Evolutionary conservation across 2,888 invertebrate genomes (phyloP).

Genomic region (Thymelicus acteon): DNA sequence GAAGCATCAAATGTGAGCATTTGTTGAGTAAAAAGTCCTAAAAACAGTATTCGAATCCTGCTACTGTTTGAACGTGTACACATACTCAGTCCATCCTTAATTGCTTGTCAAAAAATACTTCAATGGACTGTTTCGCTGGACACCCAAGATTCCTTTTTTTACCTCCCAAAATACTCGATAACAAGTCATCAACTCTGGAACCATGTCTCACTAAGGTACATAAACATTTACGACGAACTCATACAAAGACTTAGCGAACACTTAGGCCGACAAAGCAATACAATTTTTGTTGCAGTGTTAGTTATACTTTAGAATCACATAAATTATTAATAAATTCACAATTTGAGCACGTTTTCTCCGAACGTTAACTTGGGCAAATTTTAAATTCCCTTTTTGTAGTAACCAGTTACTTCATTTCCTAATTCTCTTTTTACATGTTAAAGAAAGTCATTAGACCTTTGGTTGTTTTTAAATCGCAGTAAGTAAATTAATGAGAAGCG

Average conservation of each 20-base stretch:
- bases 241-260: constrained; percentile 19
- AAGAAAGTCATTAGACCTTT: constrained; percentile 22
- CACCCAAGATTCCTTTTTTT: constrained; percentile 70
- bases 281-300: constrained; percentile 50
- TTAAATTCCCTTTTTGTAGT: constrained; percentile 17
- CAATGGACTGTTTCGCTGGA: constrained; percentile 69
- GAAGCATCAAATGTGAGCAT: constrained; percentile 3
- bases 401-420: constrained; percentile 12
- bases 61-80: constrained; percentile 50
- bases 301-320: constrained; percentile 55
- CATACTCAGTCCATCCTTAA: constrained; percentile 63
- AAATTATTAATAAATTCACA: constrained; percentile 57
- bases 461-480: constrained; percentile 46
- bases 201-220: constrained; percentile 44
- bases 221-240: constrained; percentile 8
- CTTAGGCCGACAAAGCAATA: constrained; percentile 50
- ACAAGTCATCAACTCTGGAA: constrained; percentile 64
- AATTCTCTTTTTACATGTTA: constrained; percentile 10
- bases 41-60: constrained; percentile 51
- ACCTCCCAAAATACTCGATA: constrained; percentile 64
- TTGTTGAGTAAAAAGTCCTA: constrained; percentile 47
- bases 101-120: constrained; percentile 80
- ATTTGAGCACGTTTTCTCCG: constrained; percentile 36
- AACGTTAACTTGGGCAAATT: constrained; percentile 31
- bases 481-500: constrained; percentile 50